These are phyloP conservation scores for Synanthedon andrenaeformis DNA, from an alignment of 2,888 invertebrate species.

Conservation along the genomic window DNA sequence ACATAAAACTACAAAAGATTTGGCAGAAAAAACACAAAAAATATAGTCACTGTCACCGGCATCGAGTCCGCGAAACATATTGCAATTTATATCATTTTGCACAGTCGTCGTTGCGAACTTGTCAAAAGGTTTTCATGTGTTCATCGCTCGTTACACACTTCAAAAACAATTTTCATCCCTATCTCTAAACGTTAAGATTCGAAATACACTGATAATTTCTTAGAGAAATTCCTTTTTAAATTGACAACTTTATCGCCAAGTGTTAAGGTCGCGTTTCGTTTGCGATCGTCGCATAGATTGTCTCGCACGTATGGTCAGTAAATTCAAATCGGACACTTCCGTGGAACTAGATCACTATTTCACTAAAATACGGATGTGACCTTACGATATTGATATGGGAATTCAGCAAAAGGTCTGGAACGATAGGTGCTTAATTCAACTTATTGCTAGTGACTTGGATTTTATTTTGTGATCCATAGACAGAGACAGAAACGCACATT, in stretches of 20 bases:
- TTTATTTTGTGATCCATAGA: too few species aligned
- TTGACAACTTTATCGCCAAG: background rate
- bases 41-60: background rate
- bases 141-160: background rate
- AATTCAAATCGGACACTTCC: constrained; percentile 31
- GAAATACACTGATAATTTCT: background rate
- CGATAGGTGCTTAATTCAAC: background rate
- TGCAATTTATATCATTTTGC: constrained; percentile 15
- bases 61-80: constrained; percentile 1
- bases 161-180: constrained; percentile 2
- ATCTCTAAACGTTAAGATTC: constrained; percentile 10
- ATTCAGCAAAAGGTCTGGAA: background rate
- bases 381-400: constrained; percentile 26
- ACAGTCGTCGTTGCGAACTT: constrained; percentile 19
- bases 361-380: constrained; percentile 37
- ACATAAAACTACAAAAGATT: background rate
- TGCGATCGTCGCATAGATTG: background rate
- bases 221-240: background rate
- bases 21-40: background rate
- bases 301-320: constrained; percentile 34
- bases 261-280: background rate
- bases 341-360: constrained; percentile 32
- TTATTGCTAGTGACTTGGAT: too few species aligned
- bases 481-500: too few species aligned
- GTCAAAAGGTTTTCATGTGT: constrained; percentile 9